Base-by-base conservation (phyloP, 2,888 invertebrate species). In the Tenthredo notha region DNA sequence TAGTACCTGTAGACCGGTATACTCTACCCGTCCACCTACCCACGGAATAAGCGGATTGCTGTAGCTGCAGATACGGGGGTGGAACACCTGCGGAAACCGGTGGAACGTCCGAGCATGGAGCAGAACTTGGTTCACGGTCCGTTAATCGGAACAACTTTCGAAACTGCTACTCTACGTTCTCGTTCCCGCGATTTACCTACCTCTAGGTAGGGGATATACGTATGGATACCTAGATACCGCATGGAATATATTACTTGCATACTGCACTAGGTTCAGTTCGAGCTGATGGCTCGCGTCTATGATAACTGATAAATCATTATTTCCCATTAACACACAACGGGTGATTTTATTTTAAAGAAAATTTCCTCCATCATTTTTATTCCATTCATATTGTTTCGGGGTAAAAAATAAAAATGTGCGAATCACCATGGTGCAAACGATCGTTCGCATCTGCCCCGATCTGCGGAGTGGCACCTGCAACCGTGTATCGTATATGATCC, bases 91-190 rank as follows among this genome's bases (percentile, higher is more conserved):
- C 50, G 77, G 77, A 54, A 29, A 25, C n/a, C n/a, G 54, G n/a
- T n/a, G 7, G 18, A 67, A 67, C 67, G 67, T 67, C 67, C 67
- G 33, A 54, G 37, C 74, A 47, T 43, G 74, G 43, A 74, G 74
- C 21, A 47, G 77, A 77, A 77, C 77, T 77, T 29, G 80, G 15
- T 80, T 80, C 80, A 80, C 61, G 80, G 58, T 80, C n/a, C 80
- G 80, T 61, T 80, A 61, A 61, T 80, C 61, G 80, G 33, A 61
- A 61, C 58, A 61, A 80, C 80, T 80, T 80, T 58, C 40, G 37
- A 80, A 80, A 80, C 80, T 80, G 50, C 54, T 40, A 74, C 74
- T 74, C 74, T 43, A 40, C 43, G 29, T 43, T 43, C 74, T 74
- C 74, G 70, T 70, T 70, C 43, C 40, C 18, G 77, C 50, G 77